These are phyloP conservation scores for Raphicerus campestris DNA, from an alignment of 2,113 vertebrate genomes.

Conservation along the genomic window DNA sequence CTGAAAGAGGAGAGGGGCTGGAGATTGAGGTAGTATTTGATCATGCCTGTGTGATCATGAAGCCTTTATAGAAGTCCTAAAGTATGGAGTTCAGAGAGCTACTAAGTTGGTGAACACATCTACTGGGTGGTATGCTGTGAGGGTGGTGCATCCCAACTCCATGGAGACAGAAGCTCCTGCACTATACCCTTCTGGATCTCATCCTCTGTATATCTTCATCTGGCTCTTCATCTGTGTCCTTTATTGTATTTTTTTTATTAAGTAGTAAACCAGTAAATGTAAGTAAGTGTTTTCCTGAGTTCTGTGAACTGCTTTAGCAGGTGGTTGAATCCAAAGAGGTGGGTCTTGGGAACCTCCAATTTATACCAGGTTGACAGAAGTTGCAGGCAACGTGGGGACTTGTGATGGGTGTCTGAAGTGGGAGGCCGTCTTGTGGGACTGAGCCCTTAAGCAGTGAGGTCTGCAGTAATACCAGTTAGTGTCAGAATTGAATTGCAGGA, in stretches of 20 bases:
- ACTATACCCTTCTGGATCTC: not conserved
- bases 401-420: not conserved
- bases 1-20: not conserved
- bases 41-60: not conserved
- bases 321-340: not conserved
- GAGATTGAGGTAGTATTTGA: not conserved
- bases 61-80: not conserved
- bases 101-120: not conserved
- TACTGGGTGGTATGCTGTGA: not conserved
- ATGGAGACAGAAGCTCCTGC: not conserved
- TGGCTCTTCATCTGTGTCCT: not conserved
- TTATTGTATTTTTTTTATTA: not conserved
- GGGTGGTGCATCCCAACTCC: not conserved
- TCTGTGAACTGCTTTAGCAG: not conserved
- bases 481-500: not conserved
- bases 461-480: not conserved
- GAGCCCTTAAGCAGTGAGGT: not conserved
- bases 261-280: not conserved
- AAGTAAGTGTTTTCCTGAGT: not conserved
- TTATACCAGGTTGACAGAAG: not conserved
- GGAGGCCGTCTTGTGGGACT: not conserved
- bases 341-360: not conserved
- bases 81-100: not conserved
- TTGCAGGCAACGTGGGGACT: not conserved
- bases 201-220: not conserved